Conservation (phyloP, 1,140 invertebrate genomes). For the Drosophila orena region DNA sequence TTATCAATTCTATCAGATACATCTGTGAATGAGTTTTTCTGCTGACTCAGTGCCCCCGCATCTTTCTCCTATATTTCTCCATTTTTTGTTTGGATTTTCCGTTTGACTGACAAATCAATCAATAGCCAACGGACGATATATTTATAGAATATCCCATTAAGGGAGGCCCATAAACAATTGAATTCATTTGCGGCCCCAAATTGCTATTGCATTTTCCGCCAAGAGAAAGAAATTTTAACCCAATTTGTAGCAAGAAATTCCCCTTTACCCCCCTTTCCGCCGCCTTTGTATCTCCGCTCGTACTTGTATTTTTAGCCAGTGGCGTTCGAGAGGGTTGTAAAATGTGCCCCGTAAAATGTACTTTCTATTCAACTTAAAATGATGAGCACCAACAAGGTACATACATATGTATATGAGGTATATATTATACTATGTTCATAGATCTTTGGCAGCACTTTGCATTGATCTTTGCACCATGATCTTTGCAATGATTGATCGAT, state of each 20-base stretch:
- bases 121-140: constrained; percentile 8
- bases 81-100: no score
- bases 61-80: not conserved
- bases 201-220: constrained; percentile 49
- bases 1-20: constrained; percentile 38
- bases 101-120: constrained; percentile 46
- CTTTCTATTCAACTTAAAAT: not conserved
- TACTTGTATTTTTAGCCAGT: not conserved
- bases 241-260: constrained; percentile 42
- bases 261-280: not conserved
- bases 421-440: no score
- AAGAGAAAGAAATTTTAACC: constrained; percentile 34
- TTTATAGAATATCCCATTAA: constrained; percentile 49
- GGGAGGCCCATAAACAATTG: constrained; percentile 50
- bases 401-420: no score
- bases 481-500: not conserved
- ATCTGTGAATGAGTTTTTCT: constrained; percentile 17
- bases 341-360: no score
- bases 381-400: no score
- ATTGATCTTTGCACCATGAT: not conserved
- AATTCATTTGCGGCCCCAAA: constrained; percentile 39
- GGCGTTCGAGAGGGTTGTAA: not conserved
- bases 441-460: no score
- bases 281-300: not conserved
- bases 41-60: constrained; percentile 1